Evolutionary conservation across 2,113 vertebrate species (phyloP).

Genomic region (Loxodonta africana): DNA sequence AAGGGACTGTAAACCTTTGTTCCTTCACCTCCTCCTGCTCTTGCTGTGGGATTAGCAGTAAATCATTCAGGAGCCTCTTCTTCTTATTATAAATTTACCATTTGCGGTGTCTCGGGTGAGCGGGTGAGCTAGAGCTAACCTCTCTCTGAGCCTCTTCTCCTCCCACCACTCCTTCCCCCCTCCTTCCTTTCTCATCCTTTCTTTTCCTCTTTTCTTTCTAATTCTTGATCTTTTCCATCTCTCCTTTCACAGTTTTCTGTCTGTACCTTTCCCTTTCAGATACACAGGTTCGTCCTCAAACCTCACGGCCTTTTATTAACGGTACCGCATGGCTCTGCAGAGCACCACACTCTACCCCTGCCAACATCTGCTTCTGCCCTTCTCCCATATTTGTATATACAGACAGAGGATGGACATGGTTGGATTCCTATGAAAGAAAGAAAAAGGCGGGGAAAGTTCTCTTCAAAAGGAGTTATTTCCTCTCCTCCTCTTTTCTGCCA

Average conservation of each 20-base stretch:
- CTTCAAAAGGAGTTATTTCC: neutral
- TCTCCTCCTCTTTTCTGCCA: neutral
- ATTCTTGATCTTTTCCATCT: slow-evolving; percentile 27
- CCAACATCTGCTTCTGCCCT: neutral
- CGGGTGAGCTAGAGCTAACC: slow-evolving; percentile 74
- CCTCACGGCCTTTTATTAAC: slow-evolving; percentile 23
- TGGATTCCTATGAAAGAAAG: neutral
- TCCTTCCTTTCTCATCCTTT: neutral
- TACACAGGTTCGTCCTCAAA: neutral
- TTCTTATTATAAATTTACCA: slow-evolving; percentile 89
- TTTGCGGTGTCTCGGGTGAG: slow-evolving; percentile 82
- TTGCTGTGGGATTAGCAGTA: slow-evolving; percentile 85
- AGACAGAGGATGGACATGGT: neutral
- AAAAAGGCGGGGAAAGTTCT: neutral
- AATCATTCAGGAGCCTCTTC: slow-evolving; percentile 87
- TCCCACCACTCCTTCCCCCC: accelerated
- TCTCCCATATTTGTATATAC: neutral
- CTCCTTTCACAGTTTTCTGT: neutral
- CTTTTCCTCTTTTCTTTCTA: neutral
- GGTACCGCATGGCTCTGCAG: neutral
- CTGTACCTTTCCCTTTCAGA: neutral
- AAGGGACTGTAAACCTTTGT: slow-evolving; percentile 92
- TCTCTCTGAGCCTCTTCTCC: neutral
- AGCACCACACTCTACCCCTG: neutral
- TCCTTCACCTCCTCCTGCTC: slow-evolving; percentile 87